A percentile compares a stretch with the other conserved stretches of the same genome.
Conservation (phyloP, 2,888 invertebrate species). For the Parnassius orleans region DNA sequence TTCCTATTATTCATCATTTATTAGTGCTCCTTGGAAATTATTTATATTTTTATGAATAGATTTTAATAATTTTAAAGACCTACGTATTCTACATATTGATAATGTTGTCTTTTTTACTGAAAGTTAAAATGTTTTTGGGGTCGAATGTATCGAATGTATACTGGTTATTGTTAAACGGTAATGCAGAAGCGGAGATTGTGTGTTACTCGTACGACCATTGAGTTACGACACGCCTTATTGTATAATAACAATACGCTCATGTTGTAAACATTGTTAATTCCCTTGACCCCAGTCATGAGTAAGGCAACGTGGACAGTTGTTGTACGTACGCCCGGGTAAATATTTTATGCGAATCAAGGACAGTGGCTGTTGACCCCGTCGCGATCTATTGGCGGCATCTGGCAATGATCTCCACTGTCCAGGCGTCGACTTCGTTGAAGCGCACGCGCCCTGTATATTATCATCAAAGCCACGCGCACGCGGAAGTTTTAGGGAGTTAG, state of each 20-base stretch:
- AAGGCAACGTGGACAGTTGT: conserved; percentile 42
- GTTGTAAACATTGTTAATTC: conserved; percentile 43
- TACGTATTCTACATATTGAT: too few relatives aligned
- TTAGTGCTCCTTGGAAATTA: too few relatives aligned
- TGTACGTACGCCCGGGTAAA: conserved; percentile 46
- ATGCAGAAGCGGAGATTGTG: conserved; percentile 8
- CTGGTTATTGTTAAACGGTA: conserved; percentile 20
- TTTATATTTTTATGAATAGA: too few relatives aligned
- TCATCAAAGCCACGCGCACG: conserved; percentile 36
- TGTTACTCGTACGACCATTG: neutral
- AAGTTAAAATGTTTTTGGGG: conserved; percentile 9
- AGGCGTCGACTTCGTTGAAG: conserved; percentile 46
- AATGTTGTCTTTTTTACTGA: too few relatives aligned
- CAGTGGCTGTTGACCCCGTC: conserved; percentile 79
- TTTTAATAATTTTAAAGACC: too few relatives aligned
- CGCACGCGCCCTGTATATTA: conserved; percentile 28
- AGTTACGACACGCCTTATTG: conserved; percentile 28
- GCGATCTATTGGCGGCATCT: conserved; percentile 75
- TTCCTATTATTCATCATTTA: too few relatives aligned
- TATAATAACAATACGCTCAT: conserved; percentile 21
- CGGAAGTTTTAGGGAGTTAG: conserved; percentile 71
- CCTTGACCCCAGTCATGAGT: conserved; percentile 55
- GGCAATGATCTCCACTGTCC: conserved; percentile 77
- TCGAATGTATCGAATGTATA: conserved; percentile 3
- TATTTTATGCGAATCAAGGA: conserved; percentile 76